Evolutionary conservation across 2,797 vertebrate species (phyloP).

Genomic region (Myotis planiceps): DNA sequence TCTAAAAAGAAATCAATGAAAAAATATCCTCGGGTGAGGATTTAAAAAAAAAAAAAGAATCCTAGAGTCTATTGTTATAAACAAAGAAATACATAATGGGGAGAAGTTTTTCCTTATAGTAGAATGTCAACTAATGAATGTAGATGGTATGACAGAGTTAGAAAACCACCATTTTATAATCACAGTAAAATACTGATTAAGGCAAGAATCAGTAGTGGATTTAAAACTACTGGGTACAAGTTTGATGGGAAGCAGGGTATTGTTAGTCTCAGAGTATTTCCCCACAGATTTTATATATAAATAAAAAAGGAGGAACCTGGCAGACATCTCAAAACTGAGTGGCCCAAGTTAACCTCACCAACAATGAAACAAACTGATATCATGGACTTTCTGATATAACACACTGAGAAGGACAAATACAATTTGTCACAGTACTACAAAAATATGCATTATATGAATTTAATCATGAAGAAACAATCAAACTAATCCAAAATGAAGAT

Average conservation of each 20-base stretch:
- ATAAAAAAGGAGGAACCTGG: background rate
- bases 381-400: background rate
- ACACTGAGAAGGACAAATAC: background rate
- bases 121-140: constrained; percentile 27
- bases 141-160: background rate
- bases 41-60: constrained; percentile 36
- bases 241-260: background rate
- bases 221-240: background rate
- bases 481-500: constrained; percentile 6
- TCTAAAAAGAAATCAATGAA: too few species aligned
- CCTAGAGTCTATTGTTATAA: background rate
- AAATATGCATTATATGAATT: constrained; percentile 43
- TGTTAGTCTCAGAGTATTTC: background rate
- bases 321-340: background rate
- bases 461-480: constrained; percentile 33
- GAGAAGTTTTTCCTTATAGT: background rate
- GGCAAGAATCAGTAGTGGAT: background rate
- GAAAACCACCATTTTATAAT: background rate
- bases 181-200: constrained; percentile 5
- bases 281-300: background rate
- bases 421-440: background rate
- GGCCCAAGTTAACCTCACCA: background rate
- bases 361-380: constrained; percentile 1
- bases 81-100: background rate
- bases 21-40: too few species aligned